A percentile compares a stretch with the other conserved stretches of the same genome.
phyloP scores from a whole-genome alignment of 2,113 vertebrate genomes.

The Osmerus mordax region DNA sequence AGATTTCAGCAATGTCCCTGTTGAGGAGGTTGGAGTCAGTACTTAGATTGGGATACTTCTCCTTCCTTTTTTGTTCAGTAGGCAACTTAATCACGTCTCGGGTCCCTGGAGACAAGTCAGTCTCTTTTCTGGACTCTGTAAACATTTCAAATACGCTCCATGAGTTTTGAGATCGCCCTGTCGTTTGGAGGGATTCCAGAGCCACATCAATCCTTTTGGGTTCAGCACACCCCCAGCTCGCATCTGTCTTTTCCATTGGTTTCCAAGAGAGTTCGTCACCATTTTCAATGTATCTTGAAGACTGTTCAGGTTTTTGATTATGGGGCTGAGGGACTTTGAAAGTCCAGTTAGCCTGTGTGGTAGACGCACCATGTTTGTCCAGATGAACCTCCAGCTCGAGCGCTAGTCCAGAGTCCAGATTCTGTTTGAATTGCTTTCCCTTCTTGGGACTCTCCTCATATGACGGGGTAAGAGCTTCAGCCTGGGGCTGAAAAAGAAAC shows the following conservation, averaged over 20 bases:
- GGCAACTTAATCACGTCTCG: background rate
- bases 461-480: too few species aligned
- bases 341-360: background rate
- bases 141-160: background rate
- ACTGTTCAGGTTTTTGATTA: background rate
- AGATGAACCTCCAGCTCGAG: background rate
- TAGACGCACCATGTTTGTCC: background rate
- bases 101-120: background rate
- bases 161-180: background rate
- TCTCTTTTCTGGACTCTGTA: background rate
- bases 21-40: background rate
- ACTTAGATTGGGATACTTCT: background rate
- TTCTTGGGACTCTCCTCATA: too few species aligned
- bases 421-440: background rate
- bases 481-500: too few species aligned
- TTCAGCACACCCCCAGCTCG: background rate
- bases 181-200: background rate
- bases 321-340: background rate
- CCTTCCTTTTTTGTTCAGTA: background rate
- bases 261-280: background rate
- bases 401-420: background rate
- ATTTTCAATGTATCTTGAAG: background rate
- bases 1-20: background rate
- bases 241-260: background rate
- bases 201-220: background rate